These are phyloP conservation scores for Cryptoblepharus egeriae DNA, from an alignment of 2,797 vertebrate genomes.

Conservation along the genomic window DNA sequence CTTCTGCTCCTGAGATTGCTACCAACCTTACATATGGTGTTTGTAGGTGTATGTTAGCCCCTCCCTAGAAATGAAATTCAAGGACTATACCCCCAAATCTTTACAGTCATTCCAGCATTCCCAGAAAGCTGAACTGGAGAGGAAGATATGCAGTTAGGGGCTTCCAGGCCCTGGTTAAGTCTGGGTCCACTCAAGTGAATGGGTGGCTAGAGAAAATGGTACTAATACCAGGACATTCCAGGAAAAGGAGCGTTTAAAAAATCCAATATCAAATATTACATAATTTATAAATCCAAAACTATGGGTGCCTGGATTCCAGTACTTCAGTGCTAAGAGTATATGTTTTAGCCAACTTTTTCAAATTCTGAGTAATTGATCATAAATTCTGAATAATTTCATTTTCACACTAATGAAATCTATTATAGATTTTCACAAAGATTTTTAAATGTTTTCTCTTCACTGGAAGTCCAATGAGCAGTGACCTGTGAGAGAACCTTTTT, in stretches of 20 bases:
- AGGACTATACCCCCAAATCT: too few relatives aligned
- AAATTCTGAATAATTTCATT: neutral
- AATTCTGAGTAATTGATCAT: neutral
- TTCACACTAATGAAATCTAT: neutral
- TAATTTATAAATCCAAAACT: neutral
- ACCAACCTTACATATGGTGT: too few relatives aligned
- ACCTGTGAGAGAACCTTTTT: too few relatives aligned
- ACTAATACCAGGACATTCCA: too few relatives aligned
- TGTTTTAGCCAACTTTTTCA: neutral
- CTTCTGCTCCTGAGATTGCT: too few relatives aligned
- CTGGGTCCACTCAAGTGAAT: neutral
- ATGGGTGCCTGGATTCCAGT: neutral
- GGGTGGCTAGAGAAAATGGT: neutral
- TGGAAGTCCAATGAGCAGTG: too few relatives aligned
- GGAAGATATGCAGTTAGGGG: too few relatives aligned
- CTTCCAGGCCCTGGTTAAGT: too few relatives aligned
- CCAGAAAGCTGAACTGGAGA: too few relatives aligned
- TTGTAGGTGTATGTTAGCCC: too few relatives aligned
- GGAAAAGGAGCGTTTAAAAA: neutral
- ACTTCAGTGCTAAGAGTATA: neutral
- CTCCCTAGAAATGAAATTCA: too few relatives aligned
- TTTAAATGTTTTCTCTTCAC: neutral
- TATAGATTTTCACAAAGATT: neutral
- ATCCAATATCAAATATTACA: neutral
- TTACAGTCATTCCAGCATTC: too few relatives aligned